A percentile compares a stretch with the other conserved stretches of the same genome.
phyloP scores from a whole-genome alignment of 2,113 vertebrate genomes.

The Plestiodon gilberti region DNA sequence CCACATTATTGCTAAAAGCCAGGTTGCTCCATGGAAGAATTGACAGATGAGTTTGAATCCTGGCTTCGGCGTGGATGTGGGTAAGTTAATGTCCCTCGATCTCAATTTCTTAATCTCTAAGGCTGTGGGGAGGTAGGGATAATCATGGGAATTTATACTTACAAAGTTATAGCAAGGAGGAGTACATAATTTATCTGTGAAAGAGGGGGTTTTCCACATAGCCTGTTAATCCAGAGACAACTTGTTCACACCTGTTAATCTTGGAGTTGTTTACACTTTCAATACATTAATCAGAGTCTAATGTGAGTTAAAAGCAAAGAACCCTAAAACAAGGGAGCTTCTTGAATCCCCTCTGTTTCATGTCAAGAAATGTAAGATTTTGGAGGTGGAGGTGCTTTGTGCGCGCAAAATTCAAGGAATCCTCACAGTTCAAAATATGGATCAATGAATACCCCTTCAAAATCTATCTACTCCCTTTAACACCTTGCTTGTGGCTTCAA shows the following conservation, averaged over 20 bases:
- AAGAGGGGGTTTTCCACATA: background rate
- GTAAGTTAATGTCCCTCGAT: too few species aligned
- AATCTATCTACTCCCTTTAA: background rate
- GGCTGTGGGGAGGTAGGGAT: background rate
- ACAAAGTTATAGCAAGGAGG: too few species aligned
- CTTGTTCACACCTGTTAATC: background rate
- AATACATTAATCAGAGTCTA: background rate
- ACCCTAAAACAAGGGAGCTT: background rate
- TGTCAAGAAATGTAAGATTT: background rate
- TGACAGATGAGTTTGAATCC: background rate
- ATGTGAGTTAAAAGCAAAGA: background rate
- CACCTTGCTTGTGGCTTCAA: background rate
- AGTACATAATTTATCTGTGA: too few species aligned
- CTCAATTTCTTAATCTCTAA: background rate
- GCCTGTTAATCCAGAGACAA: background rate
- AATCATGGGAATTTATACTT: background rate
- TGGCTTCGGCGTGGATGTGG: background rate
- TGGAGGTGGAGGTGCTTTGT: background rate
- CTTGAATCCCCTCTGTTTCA: background rate
- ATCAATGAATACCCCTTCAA: background rate
- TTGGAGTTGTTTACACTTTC: background rate
- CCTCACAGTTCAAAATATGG: background rate
- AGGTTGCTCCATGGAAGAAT: background rate
- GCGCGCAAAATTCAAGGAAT: background rate
- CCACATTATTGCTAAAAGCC: background rate